Conservation (phyloP, 1,140 invertebrate genomes). For the Tenebrio molitor region DNA sequence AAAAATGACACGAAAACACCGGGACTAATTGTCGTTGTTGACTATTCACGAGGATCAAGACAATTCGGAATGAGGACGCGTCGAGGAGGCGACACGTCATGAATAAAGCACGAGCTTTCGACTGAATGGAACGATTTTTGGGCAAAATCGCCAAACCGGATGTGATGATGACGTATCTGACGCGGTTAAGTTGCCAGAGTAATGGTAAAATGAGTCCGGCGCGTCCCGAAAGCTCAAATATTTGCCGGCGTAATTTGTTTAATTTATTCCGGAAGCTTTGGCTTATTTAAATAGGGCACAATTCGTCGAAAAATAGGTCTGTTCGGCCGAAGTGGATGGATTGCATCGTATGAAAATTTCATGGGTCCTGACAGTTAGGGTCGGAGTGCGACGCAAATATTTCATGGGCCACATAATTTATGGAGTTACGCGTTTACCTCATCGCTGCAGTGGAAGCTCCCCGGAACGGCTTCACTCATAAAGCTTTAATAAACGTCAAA, state of each 20-base stretch:
- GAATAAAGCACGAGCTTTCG: constrained; percentile 19
- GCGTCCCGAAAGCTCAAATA: background rate
- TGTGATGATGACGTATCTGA: too few species aligned
- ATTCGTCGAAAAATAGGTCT: constrained; percentile 5
- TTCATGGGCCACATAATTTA: constrained; percentile 26
- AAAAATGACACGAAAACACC: background rate
- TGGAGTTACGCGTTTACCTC: constrained; percentile 8
- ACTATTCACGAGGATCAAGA: constrained; percentile 16
- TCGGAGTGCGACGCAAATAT: constrained; percentile 19
- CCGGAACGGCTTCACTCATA: constrained; percentile 11
- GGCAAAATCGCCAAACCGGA: too few species aligned
- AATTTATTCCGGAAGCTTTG: too few species aligned
- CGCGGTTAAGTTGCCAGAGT: too few species aligned
- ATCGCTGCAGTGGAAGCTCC: background rate
- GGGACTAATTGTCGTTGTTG: background rate
- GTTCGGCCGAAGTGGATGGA: constrained; percentile 9
- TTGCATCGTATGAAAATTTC: constrained; percentile 38
- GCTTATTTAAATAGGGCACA: background rate
- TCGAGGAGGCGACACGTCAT: background rate
- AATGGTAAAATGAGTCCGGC: background rate
- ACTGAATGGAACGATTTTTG: constrained; percentile 20
- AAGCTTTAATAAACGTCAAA: constrained; percentile 28
- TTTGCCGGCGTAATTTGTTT: background rate
- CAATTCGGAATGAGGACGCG: constrained; percentile 2
- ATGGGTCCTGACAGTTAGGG: constrained; percentile 14